Base-by-base conservation (phyloP, 2,888 invertebrate species). In the Patella ulyssiponensis region DNA sequence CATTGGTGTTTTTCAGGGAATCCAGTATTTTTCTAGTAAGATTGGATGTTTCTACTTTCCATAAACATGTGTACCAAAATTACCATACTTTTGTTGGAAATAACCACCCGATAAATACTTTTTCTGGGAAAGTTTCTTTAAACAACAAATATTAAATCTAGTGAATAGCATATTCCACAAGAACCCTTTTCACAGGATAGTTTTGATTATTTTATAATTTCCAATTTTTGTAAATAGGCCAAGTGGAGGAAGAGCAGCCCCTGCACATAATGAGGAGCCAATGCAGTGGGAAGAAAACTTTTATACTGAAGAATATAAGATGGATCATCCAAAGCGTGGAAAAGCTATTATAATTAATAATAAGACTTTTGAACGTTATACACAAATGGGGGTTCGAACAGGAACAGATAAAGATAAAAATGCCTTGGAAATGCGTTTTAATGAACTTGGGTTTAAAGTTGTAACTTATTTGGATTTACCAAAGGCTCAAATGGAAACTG, bases 301-400 rank as follows among this genome's bases (percentile, higher is more conserved):
- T 71, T 81, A 78, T 73, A 78, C 87, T n/a, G 84, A 87, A 69
- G 95, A 95, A 88, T 98, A 98, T 91, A 96, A 96, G 84, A 98
- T 98, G 97, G 94, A 94, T 86, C 96, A 97, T 91, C 80, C 86
- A 44, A 93, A 94, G 80, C 94, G 97, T 78, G 98, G 98, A 4
- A 92, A 94, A 83, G 97, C 97, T 4, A 91, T 97, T 20, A 96
- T 98, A 88, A 96, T 98, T 88, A 98, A 98, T 91, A 97, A 98
- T 90, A 96, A 96, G 92, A 93, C 93, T 87, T 98, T 98, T 88
- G 94, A 87, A 91, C 79, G 84, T 3, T 77, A 79, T 17, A 89
- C 91, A 3, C 82, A 86, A 11, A 88, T 92, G 81, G 83, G 87
- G 11, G 85, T 85, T 12, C 81, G 92, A 69, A 94, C 94, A 83